Evolutionary conservation across 2,113 vertebrate species (phyloP).

Genomic region (Lasiurus cinereus): DNA sequence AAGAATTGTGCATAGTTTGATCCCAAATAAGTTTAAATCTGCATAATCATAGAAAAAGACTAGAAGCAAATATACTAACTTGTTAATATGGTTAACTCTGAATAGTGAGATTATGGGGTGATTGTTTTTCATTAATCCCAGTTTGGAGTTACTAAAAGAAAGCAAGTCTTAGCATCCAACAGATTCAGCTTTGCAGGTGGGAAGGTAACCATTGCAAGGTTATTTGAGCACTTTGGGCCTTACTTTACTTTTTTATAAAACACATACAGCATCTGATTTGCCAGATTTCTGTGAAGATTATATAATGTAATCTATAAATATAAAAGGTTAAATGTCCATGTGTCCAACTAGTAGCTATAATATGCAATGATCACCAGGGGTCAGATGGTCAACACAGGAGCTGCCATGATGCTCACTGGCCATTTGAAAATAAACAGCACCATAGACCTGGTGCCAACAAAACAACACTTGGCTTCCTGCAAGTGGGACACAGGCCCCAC

Average conservation of each 20-base stretch:
- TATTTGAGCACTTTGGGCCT: neutral
- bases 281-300: neutral
- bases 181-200: neutral
- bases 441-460: too few species aligned
- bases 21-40: neutral
- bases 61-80: neutral
- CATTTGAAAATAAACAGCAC: too few species aligned
- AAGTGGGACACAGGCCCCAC: too few species aligned
- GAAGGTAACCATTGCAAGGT: too few species aligned
- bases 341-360: too few species aligned
- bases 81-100: neutral
- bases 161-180: neutral
- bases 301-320: neutral
- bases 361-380: too few species aligned
- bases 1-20: neutral
- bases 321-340: too few species aligned
- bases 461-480: too few species aligned
- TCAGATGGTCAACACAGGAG: too few species aligned
- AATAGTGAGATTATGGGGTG: neutral
- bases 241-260: constrained; percentile 20
- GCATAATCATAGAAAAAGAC: neutral
- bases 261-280: neutral
- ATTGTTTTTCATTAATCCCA: neutral
- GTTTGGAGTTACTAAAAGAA: neutral
- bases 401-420: too few species aligned